A percentile compares a stretch with the other conserved stretches of the same genome.
phyloP scores from a whole-genome alignment of 2,797 vertebrate species.

The Sebastiscus tertius region DNA sequence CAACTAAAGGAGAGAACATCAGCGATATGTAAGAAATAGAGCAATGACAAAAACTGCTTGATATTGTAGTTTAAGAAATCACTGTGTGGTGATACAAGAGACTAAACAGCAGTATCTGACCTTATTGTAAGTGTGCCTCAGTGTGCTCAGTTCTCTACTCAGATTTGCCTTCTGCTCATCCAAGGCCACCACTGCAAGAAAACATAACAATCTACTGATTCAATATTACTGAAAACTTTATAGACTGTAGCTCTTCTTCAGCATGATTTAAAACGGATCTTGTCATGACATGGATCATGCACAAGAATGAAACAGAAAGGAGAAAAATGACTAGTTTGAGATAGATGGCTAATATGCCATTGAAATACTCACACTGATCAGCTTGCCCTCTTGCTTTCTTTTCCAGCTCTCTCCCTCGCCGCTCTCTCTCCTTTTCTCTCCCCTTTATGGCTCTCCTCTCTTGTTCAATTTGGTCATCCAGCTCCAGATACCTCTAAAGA shows the following conservation, averaged over 20 bases:
- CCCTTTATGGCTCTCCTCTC: conserved; percentile 80
- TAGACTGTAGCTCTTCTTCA: background rate
- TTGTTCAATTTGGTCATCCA: conserved; percentile 86
- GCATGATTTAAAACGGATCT: background rate
- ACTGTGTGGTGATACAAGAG: background rate
- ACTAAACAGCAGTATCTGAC: conserved; percentile 55
- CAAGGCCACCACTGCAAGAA: conserved; percentile 80
- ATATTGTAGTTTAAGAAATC: background rate
- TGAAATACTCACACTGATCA: conserved; percentile 80
- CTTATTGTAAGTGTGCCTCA: conserved; percentile 82
- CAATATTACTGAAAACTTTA: background rate
- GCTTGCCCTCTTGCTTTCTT: conserved; percentile 85
- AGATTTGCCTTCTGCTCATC: conserved; percentile 82
- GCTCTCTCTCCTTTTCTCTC: conserved; percentile 81
- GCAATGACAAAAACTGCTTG: background rate
- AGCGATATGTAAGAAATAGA: background rate
- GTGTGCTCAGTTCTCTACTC: conserved; percentile 75
- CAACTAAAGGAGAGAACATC: conserved; percentile 67
- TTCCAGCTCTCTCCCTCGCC: conserved; percentile 80
- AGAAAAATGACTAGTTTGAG: background rate
- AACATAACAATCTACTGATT: background rate
- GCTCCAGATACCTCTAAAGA: conserved; percentile 81
- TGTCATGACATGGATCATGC: background rate
- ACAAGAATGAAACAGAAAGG: background rate
- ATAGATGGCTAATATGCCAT: background rate